Conservation (phyloP, 1,140 invertebrate genomes). For the Archivesica marissinica region DNA sequence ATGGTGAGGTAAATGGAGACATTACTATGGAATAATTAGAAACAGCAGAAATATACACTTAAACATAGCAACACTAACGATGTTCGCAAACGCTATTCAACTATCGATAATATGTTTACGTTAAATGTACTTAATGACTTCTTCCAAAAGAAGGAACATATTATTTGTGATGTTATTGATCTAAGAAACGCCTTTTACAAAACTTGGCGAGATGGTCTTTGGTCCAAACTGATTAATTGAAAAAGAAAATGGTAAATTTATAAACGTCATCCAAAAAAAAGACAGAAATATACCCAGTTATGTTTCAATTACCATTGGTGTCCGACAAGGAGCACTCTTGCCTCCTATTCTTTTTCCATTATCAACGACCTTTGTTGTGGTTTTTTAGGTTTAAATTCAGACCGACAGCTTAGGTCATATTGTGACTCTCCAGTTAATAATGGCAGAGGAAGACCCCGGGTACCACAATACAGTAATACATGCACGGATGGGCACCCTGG, state of each 20-base stretch:
- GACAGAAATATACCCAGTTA: not conserved
- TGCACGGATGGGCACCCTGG: too few species aligned
- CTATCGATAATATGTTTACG: not conserved
- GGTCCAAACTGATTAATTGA: not conserved
- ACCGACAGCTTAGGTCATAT: too few species aligned
- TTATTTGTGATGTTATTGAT: not conserved
- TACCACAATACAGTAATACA: too few species aligned
- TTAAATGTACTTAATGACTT: not conserved
- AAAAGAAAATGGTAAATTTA: constrained; percentile 16
- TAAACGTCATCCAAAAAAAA: not conserved
- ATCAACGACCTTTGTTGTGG: too few species aligned
- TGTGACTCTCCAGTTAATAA: too few species aligned
- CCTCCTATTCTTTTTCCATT: constrained; percentile 10
- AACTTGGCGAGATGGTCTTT: constrained; percentile 13
- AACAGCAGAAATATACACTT: too few species aligned
- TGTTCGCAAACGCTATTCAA: not conserved
- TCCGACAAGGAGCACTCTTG: not conserved
- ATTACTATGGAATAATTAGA: too few species aligned
- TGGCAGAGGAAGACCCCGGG: too few species aligned
- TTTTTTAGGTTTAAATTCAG: too few species aligned
- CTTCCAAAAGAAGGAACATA: not conserved
- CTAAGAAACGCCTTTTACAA: not conserved
- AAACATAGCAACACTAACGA: too few species aligned
- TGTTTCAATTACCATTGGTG: not conserved
- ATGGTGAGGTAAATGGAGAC: too few species aligned